Evolutionary conservation across 1,140 invertebrate genomes (phyloP).

Genomic region (Aphelenchoides avenae): DNA sequence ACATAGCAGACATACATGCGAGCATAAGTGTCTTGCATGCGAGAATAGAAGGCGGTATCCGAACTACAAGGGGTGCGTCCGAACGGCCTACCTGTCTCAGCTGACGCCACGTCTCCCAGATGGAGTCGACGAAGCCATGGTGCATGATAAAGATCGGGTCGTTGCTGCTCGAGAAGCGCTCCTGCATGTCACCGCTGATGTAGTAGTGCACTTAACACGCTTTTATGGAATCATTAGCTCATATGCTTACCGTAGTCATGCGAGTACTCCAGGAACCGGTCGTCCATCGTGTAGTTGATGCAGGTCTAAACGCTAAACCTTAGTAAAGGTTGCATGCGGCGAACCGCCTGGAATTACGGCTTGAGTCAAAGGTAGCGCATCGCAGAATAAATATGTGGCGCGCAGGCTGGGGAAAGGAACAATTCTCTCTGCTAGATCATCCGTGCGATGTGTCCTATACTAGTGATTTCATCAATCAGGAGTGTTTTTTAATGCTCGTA

Average conservation of each 20-base stretch:
- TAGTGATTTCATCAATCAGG: no score
- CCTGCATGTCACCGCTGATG: conserved; percentile 57
- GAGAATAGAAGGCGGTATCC: conserved; percentile 18
- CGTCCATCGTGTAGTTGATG: conserved; percentile 43
- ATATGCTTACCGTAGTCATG: conserved; percentile 42
- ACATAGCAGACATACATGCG: conserved; percentile 29
- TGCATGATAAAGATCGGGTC: conserved; percentile 59
- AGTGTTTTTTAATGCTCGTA: no score
- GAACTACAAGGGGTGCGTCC: conserved; percentile 30
- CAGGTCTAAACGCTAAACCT: conserved; percentile 29
- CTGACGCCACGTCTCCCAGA: conserved; percentile 59
- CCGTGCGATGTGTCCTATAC: no score
- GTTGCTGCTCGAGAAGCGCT: conserved; percentile 55
- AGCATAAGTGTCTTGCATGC: no score
- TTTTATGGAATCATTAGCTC: background rate
- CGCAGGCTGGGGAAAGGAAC: no score
- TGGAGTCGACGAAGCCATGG: conserved; percentile 60
- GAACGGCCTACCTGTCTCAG: conserved; percentile 37
- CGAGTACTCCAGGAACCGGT: conserved; percentile 53
- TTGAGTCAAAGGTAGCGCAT: no score
- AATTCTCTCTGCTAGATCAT: no score
- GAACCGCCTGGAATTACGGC: background rate
- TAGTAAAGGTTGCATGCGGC: background rate
- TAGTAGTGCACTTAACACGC: conserved; percentile 40
- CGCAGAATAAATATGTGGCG: no score